Evolutionary conservation across 2,888 invertebrate genomes (phyloP).

Genomic region (Philonicus albiceps): DNA sequence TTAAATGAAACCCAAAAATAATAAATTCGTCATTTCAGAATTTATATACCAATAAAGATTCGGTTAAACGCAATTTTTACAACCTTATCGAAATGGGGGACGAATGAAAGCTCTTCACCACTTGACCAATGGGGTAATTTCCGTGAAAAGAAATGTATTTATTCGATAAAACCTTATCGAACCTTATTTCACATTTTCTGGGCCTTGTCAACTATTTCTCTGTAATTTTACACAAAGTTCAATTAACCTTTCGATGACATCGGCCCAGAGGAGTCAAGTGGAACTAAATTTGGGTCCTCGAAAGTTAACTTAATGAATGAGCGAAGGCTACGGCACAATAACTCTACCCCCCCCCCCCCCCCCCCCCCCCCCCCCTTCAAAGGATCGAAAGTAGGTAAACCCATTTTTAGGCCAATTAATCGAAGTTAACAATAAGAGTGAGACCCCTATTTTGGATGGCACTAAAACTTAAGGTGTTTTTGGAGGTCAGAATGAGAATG

Average conservation of each 20-base stretch:
- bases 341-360: not conserved
- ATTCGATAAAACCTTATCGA: not conserved
- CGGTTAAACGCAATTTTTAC: not conserved
- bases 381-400: not conserved
- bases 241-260: not conserved
- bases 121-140: not conserved
- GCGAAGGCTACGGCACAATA: not conserved
- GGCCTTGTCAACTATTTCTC: not conserved
- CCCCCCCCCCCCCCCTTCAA: not conserved
- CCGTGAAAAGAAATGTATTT: not conserved
- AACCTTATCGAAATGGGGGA: not conserved
- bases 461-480: not conserved
- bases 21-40: not conserved
- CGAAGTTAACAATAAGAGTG: not conserved
- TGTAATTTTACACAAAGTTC: not conserved
- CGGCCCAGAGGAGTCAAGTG: not conserved
- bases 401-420: not conserved
- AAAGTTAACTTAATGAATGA: not conserved
- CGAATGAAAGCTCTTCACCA: not conserved
- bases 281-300: not conserved
- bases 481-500: not conserved
- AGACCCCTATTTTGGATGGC: not conserved
- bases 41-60: not conserved
- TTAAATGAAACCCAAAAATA: not conserved
- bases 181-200: not conserved